Evolutionary conservation across 2,888 invertebrate species (phyloP), one percentile per base, ranked within the genome.

Genomic region (Euspilapteryx auroguttella): DNA sequence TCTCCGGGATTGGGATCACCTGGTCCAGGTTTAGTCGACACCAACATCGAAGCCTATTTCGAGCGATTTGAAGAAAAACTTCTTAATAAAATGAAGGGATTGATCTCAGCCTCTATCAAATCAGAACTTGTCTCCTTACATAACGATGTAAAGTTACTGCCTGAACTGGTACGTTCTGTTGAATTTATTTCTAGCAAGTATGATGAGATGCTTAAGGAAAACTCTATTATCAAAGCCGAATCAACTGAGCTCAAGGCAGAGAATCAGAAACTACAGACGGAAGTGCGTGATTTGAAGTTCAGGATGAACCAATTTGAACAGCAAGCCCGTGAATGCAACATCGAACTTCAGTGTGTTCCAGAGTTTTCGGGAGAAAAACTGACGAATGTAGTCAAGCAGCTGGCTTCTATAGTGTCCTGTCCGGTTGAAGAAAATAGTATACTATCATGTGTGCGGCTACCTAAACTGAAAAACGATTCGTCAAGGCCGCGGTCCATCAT

Each of bases 271-370:
- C 26, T 42, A 3, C 27, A 15, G 2, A 23, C 28, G 1, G 30
- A 26, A 4, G 34, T 40, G 6, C 28, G 12, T 9, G 35, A 37
- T n/a, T 29, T 40, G 3, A 29, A 32, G 1, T 24, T 21, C 4
- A 32, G 39, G 11, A 12, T 40, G 7, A 10, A 21, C n/a, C 17
- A 28, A 7, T 26, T 34, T 2, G 41, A 41, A 27, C 40, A 43
- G 31, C 30, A 37, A 9, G 22, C 32, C 25, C 28, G 39, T 1
- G 35, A 33, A n/a, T 32, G 22, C 12, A 41, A 40, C 12, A 21
- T 41, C 1, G 40, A 41, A 24, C 33, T 44, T 6, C 37, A 35
- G 11, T 34, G 40, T 8, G 13, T 43, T n/a, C 39, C 41, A 1
- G 43, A 41, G 34, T 28, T 37, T 17, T 32, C 28, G 9, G 21